Percentiles rank a stretch among this genome's conserved stretches.
phyloP scores from a whole-genome alignment of 2,797 vertebrate genomes.

The Nannoperca australis region DNA sequence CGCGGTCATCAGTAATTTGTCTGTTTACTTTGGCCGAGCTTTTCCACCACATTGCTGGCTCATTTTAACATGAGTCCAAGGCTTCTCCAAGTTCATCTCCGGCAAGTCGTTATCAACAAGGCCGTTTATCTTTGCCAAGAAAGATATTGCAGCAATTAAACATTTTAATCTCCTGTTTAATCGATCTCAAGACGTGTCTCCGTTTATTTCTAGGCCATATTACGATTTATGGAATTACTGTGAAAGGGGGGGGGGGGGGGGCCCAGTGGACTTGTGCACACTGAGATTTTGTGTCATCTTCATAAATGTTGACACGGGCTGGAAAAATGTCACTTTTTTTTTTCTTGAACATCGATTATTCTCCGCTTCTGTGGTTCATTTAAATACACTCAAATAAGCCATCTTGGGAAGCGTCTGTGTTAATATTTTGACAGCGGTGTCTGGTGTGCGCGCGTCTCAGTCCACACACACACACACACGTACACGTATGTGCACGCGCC shows the following conservation, averaged over 20 bases:
- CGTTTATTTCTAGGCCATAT: constrained; percentile 25
- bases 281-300: constrained; percentile 32
- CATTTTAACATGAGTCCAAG: constrained; percentile 66
- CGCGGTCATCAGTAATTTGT: constrained; percentile 52
- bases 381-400: constrained; percentile 55
- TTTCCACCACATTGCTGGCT: constrained; percentile 58
- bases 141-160: constrained; percentile 44
- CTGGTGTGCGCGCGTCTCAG: constrained; percentile 21
- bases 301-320: constrained; percentile 37
- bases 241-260: background rate
- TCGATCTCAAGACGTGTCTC: constrained; percentile 22
- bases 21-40: constrained; percentile 60
- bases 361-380: constrained; percentile 43
- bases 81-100: constrained; percentile 72
- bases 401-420: constrained; percentile 66
- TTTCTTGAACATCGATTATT: constrained; percentile 15
- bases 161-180: constrained; percentile 42
- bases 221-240: constrained; percentile 15
- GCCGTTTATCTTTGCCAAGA: constrained; percentile 55
- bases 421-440: constrained; percentile 75
- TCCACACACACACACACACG: background rate
- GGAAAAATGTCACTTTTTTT: constrained; percentile 8
- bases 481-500: constrained; percentile 1
- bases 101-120: constrained; percentile 68
- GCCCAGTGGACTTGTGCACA: background rate